phyloP scores from a whole-genome alignment of 2,113 vertebrate genomes.

The Crypturellus undulatus region DNA sequence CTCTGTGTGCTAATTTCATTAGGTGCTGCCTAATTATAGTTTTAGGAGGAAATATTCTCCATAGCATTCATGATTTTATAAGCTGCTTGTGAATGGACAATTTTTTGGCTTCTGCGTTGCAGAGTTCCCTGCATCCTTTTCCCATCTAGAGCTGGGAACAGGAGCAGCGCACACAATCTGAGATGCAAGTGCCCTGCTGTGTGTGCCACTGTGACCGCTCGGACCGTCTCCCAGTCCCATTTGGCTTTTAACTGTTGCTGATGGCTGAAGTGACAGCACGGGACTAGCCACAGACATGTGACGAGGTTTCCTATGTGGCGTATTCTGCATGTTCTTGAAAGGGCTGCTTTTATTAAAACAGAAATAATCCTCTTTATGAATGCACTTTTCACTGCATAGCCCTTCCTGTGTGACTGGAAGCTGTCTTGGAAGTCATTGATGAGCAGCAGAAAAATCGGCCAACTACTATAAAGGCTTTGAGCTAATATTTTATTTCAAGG shows the following conservation, averaged over 20 bases:
- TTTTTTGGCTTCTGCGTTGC: not conserved
- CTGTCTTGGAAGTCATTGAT: not conserved
- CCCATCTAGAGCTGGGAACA: not conserved
- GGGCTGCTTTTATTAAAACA: not conserved
- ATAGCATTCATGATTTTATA: conserved; percentile 2
- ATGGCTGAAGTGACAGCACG: not conserved
- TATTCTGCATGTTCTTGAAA: not conserved
- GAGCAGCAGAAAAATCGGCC: not conserved
- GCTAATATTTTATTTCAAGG: not conserved
- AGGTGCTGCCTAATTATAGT: not conserved
- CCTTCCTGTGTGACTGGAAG: not conserved
- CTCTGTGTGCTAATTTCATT: not conserved
- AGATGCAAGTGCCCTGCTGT: not conserved
- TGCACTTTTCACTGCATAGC: not conserved
- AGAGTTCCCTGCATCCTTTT: not conserved
- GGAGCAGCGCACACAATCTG: not conserved
- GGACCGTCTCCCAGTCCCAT: not conserved
- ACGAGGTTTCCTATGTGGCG: not conserved
- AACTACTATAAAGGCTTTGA: not conserved
- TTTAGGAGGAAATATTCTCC: not conserved
- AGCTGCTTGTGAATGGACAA: not conserved
- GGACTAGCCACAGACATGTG: not conserved
- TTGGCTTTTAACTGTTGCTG: not conserved
- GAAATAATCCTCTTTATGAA: not conserved
- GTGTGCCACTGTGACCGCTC: not conserved